Evolutionary conservation across 2,888 invertebrate genomes (phyloP).

Genomic region (Omphaloscelis lunosa): DNA sequence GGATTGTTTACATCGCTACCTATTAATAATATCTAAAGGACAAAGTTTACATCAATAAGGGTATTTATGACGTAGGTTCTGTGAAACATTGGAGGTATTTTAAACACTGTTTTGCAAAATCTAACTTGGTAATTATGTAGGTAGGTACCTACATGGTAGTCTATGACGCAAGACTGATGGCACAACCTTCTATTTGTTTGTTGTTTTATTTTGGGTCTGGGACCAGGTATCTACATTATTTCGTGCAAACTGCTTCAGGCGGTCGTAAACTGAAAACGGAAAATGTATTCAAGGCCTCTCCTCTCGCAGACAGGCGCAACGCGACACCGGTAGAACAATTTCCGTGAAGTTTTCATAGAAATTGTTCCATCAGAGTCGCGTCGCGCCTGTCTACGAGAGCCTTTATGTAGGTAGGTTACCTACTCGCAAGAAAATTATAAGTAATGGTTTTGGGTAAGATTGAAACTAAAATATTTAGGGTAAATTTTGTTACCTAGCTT

Average conservation of each 20-base stretch:
- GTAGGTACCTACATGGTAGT: background rate
- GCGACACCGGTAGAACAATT: no score
- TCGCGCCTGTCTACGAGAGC: no score
- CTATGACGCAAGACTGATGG: conserved; percentile 32
- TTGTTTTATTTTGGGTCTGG: conserved; percentile 12
- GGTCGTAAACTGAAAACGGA: background rate
- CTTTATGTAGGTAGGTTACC: no score
- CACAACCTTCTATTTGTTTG: background rate
- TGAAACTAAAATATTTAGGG: no score
- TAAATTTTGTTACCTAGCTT: background rate
- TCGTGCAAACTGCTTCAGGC: background rate
- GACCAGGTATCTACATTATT: background rate
- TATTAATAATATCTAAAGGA: conserved; percentile 40
- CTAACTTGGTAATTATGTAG: conserved; percentile 14
- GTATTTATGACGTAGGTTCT: conserved; percentile 43
- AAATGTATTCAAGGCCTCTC: background rate
- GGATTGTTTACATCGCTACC: conserved; percentile 35
- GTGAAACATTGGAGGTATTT: conserved; percentile 32
- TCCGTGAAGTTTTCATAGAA: no score
- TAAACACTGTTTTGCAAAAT: conserved; percentile 20
- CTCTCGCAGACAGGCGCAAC: no score
- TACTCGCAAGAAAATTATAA: background rate
- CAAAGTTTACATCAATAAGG: conserved; percentile 49
- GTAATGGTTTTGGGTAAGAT: background rate
- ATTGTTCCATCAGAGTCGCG: no score